Conservation (phyloP, 1,140 invertebrate genomes). For the Acyrthosiphon pisum region DNA sequence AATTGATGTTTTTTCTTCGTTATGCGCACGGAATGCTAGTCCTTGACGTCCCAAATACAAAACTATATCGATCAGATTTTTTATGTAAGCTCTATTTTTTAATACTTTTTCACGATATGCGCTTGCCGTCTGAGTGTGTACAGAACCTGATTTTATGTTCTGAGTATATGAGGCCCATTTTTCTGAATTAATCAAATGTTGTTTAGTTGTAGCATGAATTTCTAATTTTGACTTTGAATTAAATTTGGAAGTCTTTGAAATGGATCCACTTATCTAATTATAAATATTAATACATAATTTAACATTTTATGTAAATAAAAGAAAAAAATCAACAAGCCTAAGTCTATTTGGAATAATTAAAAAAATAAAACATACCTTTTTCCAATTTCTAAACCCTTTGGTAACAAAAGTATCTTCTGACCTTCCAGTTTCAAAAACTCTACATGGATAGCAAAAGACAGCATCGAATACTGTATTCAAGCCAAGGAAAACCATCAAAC, state of each 20-base stretch:
- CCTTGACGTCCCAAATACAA: neutral
- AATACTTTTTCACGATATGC: neutral
- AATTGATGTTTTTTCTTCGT: neutral
- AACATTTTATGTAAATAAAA: neutral
- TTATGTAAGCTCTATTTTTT: neutral
- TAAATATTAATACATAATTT: neutral
- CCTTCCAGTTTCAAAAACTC: neutral
- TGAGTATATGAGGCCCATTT: neutral
- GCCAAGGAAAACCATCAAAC: neutral
- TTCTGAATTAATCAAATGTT: neutral
- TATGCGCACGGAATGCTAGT: neutral
- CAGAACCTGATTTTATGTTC: neutral
- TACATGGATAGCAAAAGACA: neutral
- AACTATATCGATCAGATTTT: neutral
- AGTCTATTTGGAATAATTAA: neutral
- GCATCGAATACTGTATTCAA: conserved; percentile 20
- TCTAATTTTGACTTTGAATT: neutral
- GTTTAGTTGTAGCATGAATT: neutral
- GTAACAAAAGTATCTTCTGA: neutral
- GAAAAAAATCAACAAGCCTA: neutral
- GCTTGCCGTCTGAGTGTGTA: neutral
- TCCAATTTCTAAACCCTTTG: neutral
- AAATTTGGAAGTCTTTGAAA: neutral
- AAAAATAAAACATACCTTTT: neutral
- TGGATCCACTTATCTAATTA: conserved; percentile 15